Conservation (phyloP, 1,140 invertebrate genomes). For the Venustaconcha ellipsiformis region DNA sequence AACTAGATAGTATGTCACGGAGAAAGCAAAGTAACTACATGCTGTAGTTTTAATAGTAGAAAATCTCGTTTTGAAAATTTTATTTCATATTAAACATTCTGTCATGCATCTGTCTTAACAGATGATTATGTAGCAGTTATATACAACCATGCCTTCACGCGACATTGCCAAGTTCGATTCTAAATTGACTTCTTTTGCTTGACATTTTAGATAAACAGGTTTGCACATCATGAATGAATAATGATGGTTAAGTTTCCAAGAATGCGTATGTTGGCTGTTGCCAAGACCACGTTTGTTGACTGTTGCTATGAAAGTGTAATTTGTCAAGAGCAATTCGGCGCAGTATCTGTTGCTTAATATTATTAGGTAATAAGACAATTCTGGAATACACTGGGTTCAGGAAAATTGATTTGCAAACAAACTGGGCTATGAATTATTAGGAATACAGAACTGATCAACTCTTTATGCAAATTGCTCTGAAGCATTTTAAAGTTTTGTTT, state of each 20-base stretch:
- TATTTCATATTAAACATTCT: background rate
- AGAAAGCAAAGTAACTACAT: background rate
- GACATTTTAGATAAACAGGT: background rate
- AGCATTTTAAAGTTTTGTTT: too few relatives aligned
- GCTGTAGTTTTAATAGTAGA: constrained; percentile 6
- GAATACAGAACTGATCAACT: too few relatives aligned
- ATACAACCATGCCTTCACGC: background rate
- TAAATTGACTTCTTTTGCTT: background rate
- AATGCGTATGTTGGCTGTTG: background rate
- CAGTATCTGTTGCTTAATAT: too few relatives aligned
- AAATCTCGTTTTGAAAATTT: background rate
- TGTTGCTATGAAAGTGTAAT: too few relatives aligned
- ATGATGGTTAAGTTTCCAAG: background rate
- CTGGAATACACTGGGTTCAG: too few relatives aligned
- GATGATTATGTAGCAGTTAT: constrained; percentile 1
- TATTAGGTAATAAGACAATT: too few relatives aligned
- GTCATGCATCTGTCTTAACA: constrained; percentile 2
- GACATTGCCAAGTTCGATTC: background rate
- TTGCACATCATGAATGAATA: constrained; percentile 3
- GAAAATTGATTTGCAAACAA: too few relatives aligned
- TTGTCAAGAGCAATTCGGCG: too few relatives aligned
- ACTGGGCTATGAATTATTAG: too few relatives aligned
- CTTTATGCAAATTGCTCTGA: too few relatives aligned
- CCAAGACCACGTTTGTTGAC: too few relatives aligned
- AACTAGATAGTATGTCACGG: background rate